Conservation (phyloP, 1,140 invertebrate genomes). For the Zaprionus nigranus region DNA sequence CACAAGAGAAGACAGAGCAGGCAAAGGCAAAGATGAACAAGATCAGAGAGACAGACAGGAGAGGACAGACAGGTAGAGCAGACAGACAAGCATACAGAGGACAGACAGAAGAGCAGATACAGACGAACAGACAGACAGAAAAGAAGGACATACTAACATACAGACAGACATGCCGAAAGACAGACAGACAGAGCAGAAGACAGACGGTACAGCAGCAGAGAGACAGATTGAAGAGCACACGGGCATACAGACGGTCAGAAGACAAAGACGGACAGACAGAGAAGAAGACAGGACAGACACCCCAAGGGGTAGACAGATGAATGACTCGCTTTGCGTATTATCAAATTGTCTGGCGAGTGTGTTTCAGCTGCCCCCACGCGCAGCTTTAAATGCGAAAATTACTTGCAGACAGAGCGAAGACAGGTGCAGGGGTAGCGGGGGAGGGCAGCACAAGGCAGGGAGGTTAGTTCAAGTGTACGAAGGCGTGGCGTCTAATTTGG, state of each 20-base stretch:
- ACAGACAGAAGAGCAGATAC: no score
- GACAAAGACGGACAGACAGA: background rate
- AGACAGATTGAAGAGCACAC: background rate
- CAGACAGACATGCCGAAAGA: background rate
- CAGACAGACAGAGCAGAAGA: background rate
- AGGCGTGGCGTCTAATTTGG: constrained; percentile 57
- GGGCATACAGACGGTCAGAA: background rate
- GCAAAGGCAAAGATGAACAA: no score
- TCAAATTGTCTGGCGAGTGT: constrained; percentile 52
- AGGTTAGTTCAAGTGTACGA: background rate
- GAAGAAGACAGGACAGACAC: background rate
- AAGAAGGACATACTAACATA: background rate
- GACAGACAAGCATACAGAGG: background rate
- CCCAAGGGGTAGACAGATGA: background rate
- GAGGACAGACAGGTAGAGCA: background rate
- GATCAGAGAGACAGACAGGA: background rate
- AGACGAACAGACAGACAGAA: background rate
- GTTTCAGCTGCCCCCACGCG: constrained; percentile 35
- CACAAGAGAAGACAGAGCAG: no score
- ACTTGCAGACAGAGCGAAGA: constrained; percentile 22
- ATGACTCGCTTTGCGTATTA: constrained; percentile 37
- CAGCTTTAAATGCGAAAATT: constrained; percentile 57
- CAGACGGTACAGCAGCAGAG: background rate
- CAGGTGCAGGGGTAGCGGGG: background rate
- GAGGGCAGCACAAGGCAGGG: background rate